A percentile compares a stretch with the other conserved stretches of the same genome.
Evolutionary conservation across 1,140 invertebrate genomes (phyloP).

Genomic region (Helicoverpa armigera): DNA sequence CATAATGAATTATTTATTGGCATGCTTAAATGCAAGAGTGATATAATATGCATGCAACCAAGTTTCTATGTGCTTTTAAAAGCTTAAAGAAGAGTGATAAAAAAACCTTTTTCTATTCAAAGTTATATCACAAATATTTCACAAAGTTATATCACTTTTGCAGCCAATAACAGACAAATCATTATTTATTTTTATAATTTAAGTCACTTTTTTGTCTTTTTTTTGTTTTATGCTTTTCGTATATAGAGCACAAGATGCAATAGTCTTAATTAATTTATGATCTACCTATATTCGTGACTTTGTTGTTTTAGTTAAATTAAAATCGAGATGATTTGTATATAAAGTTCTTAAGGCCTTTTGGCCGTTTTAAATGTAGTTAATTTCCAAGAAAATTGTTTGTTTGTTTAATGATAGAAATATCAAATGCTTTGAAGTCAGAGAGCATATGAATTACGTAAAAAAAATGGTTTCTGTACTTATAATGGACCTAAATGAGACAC

Average conservation of each 20-base stretch:
- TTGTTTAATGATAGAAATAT: neutral
- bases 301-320: neutral
- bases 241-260: constrained; percentile 39
- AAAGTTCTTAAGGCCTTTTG: neutral
- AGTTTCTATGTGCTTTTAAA: neutral
- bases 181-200: constrained; percentile 8
- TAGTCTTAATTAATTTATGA: constrained; percentile 45
- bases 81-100: too few species aligned
- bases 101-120: neutral
- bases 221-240: neutral
- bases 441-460: neutral
- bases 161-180: neutral
- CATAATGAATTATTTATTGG: constrained; percentile 14
- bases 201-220: neutral
- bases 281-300: neutral
- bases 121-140: constrained; percentile 4
- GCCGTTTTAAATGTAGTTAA: too few species aligned
- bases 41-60: neutral
- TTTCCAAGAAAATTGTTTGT: too few species aligned
- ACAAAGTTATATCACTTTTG: constrained; percentile 23
- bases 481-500: too few species aligned
- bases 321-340: neutral
- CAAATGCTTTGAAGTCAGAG: neutral
- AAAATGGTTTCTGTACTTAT: neutral
- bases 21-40: constrained; percentile 31